phyloP scores from a whole-genome alignment of 2,888 invertebrate genomes.

The Megaustenia siamemsis region DNA sequence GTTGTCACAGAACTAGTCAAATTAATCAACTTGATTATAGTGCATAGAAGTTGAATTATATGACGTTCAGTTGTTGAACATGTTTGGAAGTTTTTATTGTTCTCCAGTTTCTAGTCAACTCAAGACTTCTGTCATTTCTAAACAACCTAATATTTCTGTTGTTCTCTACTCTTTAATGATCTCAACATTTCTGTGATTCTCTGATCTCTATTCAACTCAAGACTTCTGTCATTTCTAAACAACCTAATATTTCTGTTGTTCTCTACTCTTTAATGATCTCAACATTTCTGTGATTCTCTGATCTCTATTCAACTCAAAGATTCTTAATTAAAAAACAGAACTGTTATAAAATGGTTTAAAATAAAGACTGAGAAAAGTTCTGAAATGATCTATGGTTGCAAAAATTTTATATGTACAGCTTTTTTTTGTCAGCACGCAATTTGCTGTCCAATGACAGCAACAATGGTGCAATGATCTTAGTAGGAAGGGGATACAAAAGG shows the following conservation, averaged over 20 bases:
- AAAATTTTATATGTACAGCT: neutral
- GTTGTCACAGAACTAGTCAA: neutral
- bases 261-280: too few species aligned
- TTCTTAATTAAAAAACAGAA: neutral
- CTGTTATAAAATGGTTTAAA: neutral
- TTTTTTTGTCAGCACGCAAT: neutral
- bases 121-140: too few species aligned
- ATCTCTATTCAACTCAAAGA: neutral
- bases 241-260: too few species aligned
- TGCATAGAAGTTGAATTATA: neutral
- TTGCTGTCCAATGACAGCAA: neutral
- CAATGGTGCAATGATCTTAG: neutral
- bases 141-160: too few species aligned
- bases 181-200: too few species aligned
- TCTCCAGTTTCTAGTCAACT: too few species aligned
- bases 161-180: too few species aligned
- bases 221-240: too few species aligned
- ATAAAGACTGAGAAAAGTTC: neutral
- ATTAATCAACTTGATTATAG: neutral
- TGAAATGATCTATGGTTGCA: neutral
- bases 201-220: too few species aligned
- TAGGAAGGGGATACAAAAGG: constrained; percentile 13
- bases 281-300: neutral
- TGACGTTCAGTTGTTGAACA: too few species aligned
- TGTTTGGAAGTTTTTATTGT: too few species aligned